Evolutionary conservation across 2,797 vertebrate genomes (phyloP), one percentile per base, ranked within the genome.

Genomic region (Otus scops): DNA sequence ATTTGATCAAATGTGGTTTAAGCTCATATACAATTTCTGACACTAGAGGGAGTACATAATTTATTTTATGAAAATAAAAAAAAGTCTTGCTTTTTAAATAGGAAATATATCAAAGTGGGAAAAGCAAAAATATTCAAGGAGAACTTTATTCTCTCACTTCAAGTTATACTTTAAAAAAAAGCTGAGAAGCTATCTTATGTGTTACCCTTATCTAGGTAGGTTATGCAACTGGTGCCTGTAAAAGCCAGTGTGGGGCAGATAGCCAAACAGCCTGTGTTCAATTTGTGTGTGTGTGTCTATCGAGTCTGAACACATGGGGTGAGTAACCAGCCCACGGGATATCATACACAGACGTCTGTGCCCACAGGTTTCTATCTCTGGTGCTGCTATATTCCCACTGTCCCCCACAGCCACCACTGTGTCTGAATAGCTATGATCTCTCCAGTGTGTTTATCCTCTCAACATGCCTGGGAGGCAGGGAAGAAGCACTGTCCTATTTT

Each of bases 41-140:
- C 98, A 95, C 97, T 98, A 98, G 98, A 97, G 98, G 98, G 98
- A 98, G 98, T 97, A 64, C 95, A 97, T 96, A 97, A 98, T 97
- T 96, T 97, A 96, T 97, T 96, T 97, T 91, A 83, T 85, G 86
- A 85, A 91, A 92, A 87, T 74, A 64, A 38, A 86, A 65, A 77
- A 11, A 80, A 74, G 36, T 26, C 34, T 69, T 38, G 38, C 10
- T 57, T 92, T 94, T 91, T 61, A n/a, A 88, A 67, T 50, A 74
- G 56, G 61, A 94, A 93, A 94, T 97, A 85, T 51, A 93, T 96
- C 90, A 95, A 88, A 36, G 3, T n/a, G 51, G 56, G 65, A 6
- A 95, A 94, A 82, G 19, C 63, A 96, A 88, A 91, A 81, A 69
- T 45, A 93, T 56, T 86, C 27, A 61, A 91, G 76, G 41, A 92